Conservation (phyloP, 2,113 vertebrate genomes). For the Illadopsis cleaveri region DNA sequence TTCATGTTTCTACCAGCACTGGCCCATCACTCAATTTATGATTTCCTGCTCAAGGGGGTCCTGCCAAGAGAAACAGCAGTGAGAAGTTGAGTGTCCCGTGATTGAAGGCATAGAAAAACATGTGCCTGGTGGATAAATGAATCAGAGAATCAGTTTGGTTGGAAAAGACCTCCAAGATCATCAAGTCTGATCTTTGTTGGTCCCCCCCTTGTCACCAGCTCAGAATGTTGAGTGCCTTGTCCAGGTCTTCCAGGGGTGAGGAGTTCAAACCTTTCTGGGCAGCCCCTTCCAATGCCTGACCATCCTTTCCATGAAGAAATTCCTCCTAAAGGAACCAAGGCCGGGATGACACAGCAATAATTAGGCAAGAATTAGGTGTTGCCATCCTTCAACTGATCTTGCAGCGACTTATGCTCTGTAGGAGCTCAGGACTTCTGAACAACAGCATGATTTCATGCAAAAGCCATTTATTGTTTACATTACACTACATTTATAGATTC, state of each 20-base stretch:
- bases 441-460: no score
- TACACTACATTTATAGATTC: no score
- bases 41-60: neutral
- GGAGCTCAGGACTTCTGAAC: no score
- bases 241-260: accelerated
- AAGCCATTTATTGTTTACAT: no score
- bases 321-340: no score
- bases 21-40: neutral
- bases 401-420: no score
- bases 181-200: no score
- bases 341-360: neutral
- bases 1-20: neutral
- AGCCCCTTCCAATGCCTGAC: neutral
- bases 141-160: no score
- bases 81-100: neutral
- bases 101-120: neutral
- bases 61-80: neutral
- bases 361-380: accelerated
- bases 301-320: neutral
- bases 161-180: neutral
- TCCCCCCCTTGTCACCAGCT: no score
- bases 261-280: neutral
- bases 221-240: accelerated
- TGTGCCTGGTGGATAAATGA: neutral
- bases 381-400: neutral